phyloP scores from a whole-genome alignment of 2,888 invertebrate genomes.

The Torymus texanus region DNA sequence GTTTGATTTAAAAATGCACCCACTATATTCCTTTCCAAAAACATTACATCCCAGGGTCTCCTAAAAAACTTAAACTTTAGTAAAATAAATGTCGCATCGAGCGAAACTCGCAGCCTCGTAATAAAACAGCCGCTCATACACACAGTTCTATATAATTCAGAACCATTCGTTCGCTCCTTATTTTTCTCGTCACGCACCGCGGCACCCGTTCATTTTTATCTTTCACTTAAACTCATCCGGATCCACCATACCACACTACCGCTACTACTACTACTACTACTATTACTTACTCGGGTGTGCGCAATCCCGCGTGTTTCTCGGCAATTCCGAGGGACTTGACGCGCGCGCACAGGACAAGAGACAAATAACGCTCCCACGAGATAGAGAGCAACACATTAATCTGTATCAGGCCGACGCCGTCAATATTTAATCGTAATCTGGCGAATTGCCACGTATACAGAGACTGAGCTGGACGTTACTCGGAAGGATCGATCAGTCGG shows the following conservation, averaged over 20 bases:
- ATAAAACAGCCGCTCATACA: too few species aligned
- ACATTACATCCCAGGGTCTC: too few species aligned
- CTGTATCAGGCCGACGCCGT: slow-evolving; percentile 71
- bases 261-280: too few species aligned
- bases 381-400: slow-evolving; percentile 69
- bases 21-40: too few species aligned
- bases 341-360: slow-evolving; percentile 61
- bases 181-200: slow-evolving; percentile 22
- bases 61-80: too few species aligned
- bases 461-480: slow-evolving; percentile 11
- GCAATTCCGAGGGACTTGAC: slow-evolving; percentile 13
- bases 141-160: neutral
- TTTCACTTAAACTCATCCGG: slow-evolving; percentile 6
- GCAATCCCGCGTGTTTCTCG: neutral
- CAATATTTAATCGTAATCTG: slow-evolving; percentile 75
- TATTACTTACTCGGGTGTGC: too few species aligned
- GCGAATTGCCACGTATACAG: slow-evolving; percentile 66
- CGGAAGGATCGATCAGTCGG: slow-evolving; percentile 41
- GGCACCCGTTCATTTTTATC: slow-evolving; percentile 28
- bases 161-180: neutral
- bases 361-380: slow-evolving; percentile 66
- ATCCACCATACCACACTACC: too few species aligned
- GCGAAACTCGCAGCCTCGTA: too few species aligned
- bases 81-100: too few species aligned
- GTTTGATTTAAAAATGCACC: too few species aligned